A percentile compares a stretch with the other conserved stretches of the same genome.
Evolutionary conservation across 2,888 invertebrate genomes (phyloP).

Genomic region (Petrophora chlorosata): DNA sequence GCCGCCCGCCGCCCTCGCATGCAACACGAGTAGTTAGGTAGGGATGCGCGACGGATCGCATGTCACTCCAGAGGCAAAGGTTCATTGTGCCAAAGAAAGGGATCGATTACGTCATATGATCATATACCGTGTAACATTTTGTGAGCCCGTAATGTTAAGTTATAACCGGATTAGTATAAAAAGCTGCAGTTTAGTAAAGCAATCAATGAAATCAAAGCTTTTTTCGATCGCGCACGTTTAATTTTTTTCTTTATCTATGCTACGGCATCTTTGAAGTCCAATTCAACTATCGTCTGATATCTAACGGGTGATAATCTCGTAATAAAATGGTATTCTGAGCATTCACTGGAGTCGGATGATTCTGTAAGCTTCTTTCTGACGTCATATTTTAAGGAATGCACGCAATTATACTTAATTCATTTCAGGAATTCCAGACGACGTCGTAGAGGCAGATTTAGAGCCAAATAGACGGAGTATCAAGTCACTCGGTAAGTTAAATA

Average conservation of each 20-base stretch:
- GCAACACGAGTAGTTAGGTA: background rate
- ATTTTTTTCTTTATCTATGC: too few relatives aligned
- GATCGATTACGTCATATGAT: background rate
- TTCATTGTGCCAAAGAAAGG: background rate
- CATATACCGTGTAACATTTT: too few relatives aligned
- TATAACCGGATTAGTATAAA: too few relatives aligned
- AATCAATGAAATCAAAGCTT: too few relatives aligned
- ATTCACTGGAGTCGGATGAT: conserved; percentile 2
- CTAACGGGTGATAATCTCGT: background rate
- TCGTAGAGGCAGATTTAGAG: conserved; percentile 9
- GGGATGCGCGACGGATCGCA: background rate
- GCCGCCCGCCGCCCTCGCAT: too few relatives aligned
- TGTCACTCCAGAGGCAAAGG: background rate
- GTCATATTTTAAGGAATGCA: too few relatives aligned
- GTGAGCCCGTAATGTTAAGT: too few relatives aligned
- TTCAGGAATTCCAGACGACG: conserved; percentile 38
- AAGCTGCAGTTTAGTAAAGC: too few relatives aligned
- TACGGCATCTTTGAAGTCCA: background rate
- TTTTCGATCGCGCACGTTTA: too few relatives aligned
- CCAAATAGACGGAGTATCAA: conserved; percentile 32
- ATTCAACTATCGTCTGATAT: background rate
- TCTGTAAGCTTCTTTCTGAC: background rate
- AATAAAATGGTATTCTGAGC: background rate
- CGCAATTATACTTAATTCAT: conserved; percentile 4
- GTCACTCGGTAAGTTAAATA: conserved; percentile 42